Base-by-base conservation (phyloP, 2,113 vertebrate genomes). In the Heterochromis multidens region DNA sequence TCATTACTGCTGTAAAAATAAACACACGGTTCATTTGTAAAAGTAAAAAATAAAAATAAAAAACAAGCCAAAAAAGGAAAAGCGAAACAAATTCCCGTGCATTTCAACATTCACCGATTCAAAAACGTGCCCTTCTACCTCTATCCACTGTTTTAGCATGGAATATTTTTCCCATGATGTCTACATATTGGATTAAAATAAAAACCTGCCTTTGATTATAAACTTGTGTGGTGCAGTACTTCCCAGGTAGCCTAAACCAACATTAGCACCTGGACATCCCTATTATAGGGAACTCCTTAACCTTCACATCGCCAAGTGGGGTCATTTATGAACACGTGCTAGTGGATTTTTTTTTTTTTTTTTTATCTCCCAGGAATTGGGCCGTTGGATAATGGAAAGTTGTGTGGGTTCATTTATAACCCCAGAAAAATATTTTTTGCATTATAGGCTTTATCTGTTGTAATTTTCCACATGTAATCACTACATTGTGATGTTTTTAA, bases 161-260 rank as follows among this genome's bases (percentile, higher is more conserved):
- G 85, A 92, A 76, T 25, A 19, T 60, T 84, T 54, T 86, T 76
- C 82, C 84, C 84, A 84, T 89, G 78, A 83, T 92, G 86, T 91
- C 87, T 90, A 81, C 61, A 85, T 91, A 91, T 80, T 90, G 79
- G 59, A 85, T 86, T 81, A 52, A 93, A 91, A 91, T 74, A 74
- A 90, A 91, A 94, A 90, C 72, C 74, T 92, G 59, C 83, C 33
- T 94, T 93, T 93, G 70, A 87, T 87, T 89, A 90, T 52, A 67
- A 86, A n/a, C 5, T 46, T 86, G 87, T 89, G 57, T 87, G 84
- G 82, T 4, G 3, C 79, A 43, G 27, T 93, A 56, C 13, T 91
- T 91, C 35, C 79, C 49, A 43, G 7, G 16, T 56, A 11, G 23
- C 40, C 16, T 49, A 43, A 46, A 59, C 35, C 57, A 74, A 10